Evolutionary conservation across 2,888 invertebrate species (phyloP).

Genomic region (Lasioglossum vierecki): DNA sequence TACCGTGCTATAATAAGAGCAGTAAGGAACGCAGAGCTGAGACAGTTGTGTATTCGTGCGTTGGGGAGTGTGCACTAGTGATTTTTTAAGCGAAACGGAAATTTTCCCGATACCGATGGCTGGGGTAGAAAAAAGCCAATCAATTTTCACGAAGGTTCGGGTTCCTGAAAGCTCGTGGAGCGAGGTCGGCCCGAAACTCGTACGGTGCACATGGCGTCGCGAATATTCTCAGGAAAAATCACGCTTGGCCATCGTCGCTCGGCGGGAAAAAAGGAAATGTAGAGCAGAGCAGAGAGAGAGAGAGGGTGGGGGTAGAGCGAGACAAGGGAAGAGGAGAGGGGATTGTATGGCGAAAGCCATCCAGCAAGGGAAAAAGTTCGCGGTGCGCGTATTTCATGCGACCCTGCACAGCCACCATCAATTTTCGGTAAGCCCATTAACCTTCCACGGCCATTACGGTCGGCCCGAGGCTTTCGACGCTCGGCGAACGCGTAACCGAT

Average conservation of each 20-base stretch:
- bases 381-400: conserved; percentile 69
- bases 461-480: conserved; percentile 61
- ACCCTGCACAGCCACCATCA: conserved; percentile 74
- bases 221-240: conserved; percentile 66
- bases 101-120: conserved; percentile 24
- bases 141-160: conserved; percentile 55
- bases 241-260: conserved; percentile 53
- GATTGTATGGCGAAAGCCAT: conserved; percentile 21
- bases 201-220: conserved; percentile 53
- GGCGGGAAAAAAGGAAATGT: conserved; percentile 24
- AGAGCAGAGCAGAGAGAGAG: conserved; percentile 4
- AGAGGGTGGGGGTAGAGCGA: background rate
- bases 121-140: conserved; percentile 46
- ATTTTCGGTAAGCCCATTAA: conserved; percentile 81
- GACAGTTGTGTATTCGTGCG: background rate
- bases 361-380: conserved; percentile 56
- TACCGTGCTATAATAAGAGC: background rate
- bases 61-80: background rate
- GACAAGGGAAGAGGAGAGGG: background rate
- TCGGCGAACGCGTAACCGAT: conserved; percentile 63
- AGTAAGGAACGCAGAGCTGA: background rate
- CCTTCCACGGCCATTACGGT: conserved; percentile 69
- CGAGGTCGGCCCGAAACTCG: conserved; percentile 21
- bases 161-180: conserved; percentile 24
- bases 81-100: conserved; percentile 10